Evolutionary conservation across 1,140 invertebrate genomes (phyloP).

Genomic region (Wiebesia pumilae): DNA sequence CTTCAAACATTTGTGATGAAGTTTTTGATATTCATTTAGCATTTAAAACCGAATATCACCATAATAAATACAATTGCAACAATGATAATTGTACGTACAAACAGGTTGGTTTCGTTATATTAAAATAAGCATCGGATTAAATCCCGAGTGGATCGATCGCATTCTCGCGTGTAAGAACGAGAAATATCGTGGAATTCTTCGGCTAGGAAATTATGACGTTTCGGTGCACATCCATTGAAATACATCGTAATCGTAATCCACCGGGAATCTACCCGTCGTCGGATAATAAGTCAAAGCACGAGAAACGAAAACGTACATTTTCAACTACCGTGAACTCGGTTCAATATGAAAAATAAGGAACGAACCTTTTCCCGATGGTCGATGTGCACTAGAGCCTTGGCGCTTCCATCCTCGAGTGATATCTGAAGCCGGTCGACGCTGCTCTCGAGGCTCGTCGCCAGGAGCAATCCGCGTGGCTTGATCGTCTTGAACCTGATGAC

Average conservation of each 20-base stretch:
- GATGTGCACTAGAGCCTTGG: slow-evolving; percentile 87
- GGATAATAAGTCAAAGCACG: neutral
- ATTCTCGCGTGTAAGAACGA: neutral
- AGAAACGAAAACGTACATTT: neutral
- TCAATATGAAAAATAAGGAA: neutral
- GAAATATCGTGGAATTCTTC: neutral
- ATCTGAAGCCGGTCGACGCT: slow-evolving; percentile 88
- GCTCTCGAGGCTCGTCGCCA: slow-evolving; percentile 85
- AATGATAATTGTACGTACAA: neutral
- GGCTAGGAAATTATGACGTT: neutral
- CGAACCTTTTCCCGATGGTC: slow-evolving; percentile 90
- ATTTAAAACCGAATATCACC: neutral
- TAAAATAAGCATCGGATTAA: neutral
- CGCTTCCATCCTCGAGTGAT: slow-evolving; percentile 86
- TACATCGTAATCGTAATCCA: neutral
- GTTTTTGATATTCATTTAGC: neutral
- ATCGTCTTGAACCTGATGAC: slow-evolving; percentile 91
- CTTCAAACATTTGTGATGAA: neutral
- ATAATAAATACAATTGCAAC: neutral
- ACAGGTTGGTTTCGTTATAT: neutral
- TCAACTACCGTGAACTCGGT: neutral
- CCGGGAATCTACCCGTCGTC: neutral
- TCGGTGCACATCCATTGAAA: neutral
- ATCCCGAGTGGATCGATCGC: neutral
- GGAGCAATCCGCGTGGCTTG: slow-evolving; percentile 82